These are phyloP conservation scores for Smutsia temminckii DNA, from an alignment of 2,797 vertebrate genomes.

Conservation along the genomic window DNA sequence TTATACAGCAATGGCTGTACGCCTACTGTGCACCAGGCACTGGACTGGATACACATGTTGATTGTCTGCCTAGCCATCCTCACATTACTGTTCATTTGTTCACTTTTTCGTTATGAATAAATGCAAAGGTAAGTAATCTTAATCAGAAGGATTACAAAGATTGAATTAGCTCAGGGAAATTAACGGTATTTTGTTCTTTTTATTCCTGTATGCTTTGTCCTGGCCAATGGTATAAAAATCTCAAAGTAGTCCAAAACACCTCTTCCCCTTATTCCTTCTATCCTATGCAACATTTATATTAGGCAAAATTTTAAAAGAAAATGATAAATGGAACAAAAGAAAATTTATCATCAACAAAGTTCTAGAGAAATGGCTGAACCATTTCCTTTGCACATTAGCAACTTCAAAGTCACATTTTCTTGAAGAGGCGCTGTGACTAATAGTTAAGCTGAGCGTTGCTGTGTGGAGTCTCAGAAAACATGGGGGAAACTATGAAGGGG, in stretches of 20 bases:
- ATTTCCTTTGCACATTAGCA: conserved; percentile 36
- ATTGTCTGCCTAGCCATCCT: background rate
- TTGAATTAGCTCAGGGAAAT: conserved; percentile 11
- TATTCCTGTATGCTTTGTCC: conserved; percentile 31
- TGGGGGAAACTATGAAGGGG: background rate
- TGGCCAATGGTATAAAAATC: background rate
- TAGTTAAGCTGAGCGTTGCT: background rate
- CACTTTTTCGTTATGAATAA: background rate
- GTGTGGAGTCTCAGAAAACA: conserved; percentile 34
- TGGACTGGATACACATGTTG: background rate
- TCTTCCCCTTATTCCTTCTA: background rate
- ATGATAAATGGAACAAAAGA: background rate
- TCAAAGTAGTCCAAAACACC: background rate
- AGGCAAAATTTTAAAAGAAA: conserved; percentile 21
- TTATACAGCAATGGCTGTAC: background rate
- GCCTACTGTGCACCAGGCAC: background rate
- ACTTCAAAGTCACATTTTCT: background rate
- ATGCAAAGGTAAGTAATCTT: background rate
- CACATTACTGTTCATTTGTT: background rate
- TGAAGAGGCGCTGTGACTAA: background rate
- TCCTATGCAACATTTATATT: background rate
- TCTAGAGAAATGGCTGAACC: background rate
- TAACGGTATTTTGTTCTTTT: background rate
- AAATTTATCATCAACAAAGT: background rate
- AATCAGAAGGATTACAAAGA: background rate